Evolutionary conservation across 92 coral and sea anemone species (phyloP).

Genomic region (Porites divaricata): DNA sequence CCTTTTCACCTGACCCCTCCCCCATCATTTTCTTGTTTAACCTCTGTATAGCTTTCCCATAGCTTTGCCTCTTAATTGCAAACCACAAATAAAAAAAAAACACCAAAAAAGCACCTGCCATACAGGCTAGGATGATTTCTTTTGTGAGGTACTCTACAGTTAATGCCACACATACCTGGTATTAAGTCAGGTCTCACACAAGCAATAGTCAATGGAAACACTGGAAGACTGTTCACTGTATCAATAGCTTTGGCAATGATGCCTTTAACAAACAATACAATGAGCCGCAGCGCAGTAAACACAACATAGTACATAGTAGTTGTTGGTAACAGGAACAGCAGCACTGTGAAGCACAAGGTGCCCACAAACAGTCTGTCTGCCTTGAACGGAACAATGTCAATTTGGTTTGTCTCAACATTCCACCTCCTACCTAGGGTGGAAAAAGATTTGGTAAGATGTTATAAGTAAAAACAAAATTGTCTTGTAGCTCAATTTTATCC

Average conservation of each 20-base stretch:
- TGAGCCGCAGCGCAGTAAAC: constrained; percentile 78
- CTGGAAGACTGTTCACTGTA: constrained; percentile 72
- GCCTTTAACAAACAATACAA: constrained; percentile 74
- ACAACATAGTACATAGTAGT: constrained; percentile 87
- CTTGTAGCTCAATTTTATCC: too few species aligned
- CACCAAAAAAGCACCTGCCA: too few species aligned
- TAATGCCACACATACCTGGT: constrained; percentile 72
- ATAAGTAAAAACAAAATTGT: too few species aligned
- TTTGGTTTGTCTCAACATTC: constrained; percentile 82
- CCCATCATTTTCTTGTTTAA: too few species aligned
- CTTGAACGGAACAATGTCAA: constrained; percentile 88
- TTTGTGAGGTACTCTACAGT: not conserved
- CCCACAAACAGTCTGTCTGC: constrained; percentile 92
- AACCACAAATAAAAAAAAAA: too few species aligned
- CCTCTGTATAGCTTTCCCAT: too few species aligned
- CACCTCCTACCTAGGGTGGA: constrained; percentile 78
- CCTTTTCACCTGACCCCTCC: too few species aligned
- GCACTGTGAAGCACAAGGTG: constrained; percentile 86
- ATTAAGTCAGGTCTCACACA: constrained; percentile 65
- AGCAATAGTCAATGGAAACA: constrained; percentile 66
- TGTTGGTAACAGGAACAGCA: constrained; percentile 91
- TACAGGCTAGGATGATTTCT: too few species aligned
- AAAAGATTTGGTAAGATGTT: not conserved
- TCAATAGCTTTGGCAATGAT: constrained; percentile 48
- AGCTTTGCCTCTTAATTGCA: too few species aligned